Percentiles rank a stretch among this genome's conserved stretches.
These are phyloP conservation scores for Rhagoletis pomonella DNA, from an alignment of 1,140 invertebrate species.

Conservation along the genomic window DNA sequence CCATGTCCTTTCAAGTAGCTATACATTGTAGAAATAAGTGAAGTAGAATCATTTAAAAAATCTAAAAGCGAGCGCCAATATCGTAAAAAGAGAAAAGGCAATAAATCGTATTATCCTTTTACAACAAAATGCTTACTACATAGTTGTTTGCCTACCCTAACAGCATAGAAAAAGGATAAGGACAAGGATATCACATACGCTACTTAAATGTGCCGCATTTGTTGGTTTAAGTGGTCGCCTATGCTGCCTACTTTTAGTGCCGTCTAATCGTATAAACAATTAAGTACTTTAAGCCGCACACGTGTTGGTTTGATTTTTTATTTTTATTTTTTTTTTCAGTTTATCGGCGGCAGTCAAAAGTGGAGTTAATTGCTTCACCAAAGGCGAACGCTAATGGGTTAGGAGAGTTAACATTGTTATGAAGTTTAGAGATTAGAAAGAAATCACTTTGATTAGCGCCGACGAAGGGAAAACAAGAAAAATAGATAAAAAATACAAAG, in stretches of 20 bases:
- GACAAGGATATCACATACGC: not conserved
- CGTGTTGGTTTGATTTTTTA: not conserved
- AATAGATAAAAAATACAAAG: not conserved
- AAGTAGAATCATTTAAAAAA: not conserved
- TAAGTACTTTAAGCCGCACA: not conserved
- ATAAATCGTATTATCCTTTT: conserved; percentile 38
- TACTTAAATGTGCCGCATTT: conserved; percentile 36
- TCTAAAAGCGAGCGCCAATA: not conserved
- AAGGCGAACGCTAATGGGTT: conserved; percentile 30
- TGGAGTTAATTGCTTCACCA: conserved; percentile 5
- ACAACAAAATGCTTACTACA: too few species aligned
- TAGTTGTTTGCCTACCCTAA: not conserved
- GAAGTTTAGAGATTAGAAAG: conserved; percentile 7
- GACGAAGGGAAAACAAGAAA: not conserved
- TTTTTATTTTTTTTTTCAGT: not conserved
- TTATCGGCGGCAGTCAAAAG: conserved; percentile 18
- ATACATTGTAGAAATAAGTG: not conserved
- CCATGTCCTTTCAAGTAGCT: not conserved
- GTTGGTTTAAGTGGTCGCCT: conserved; percentile 45
- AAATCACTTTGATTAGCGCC: conserved; percentile 13
- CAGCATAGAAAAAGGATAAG: not conserved
- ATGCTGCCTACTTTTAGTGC: not conserved
- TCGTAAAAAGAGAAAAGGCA: not conserved
- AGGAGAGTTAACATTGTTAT: not conserved
- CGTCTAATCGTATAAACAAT: not conserved